Percentiles rank a stretch among this genome's conserved stretches.
Evolutionary conservation across 2,113 vertebrate genomes (phyloP).

Genomic region (Trogon surrucura): DNA sequence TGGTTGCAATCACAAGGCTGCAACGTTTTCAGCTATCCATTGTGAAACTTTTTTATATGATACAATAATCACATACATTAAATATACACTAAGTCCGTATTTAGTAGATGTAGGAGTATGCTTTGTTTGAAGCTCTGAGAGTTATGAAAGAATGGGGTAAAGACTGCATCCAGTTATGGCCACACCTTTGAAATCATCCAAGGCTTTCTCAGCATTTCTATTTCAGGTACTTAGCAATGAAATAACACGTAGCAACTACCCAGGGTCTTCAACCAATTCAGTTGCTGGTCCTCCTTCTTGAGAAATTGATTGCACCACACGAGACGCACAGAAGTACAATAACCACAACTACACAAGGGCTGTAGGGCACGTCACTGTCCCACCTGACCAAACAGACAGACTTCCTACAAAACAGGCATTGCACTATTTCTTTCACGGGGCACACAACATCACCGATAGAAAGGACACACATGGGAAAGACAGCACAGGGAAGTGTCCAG

Average conservation of each 20-base stretch:
- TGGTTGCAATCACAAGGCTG: not conserved
- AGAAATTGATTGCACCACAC: not conserved
- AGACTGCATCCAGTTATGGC: not conserved
- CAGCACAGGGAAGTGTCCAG: not conserved
- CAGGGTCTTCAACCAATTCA: not conserved
- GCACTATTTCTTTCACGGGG: not conserved
- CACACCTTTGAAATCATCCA: not conserved
- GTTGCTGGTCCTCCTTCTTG: not conserved
- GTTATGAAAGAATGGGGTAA: not conserved
- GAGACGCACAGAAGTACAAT: not conserved
- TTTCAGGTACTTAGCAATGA: not conserved
- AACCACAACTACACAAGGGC: not conserved
- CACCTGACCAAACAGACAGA: not conserved
- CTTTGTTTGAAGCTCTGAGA: not conserved
- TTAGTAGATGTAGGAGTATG: not conserved
- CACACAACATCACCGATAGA: too few species aligned
- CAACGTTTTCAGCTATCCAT: not conserved
- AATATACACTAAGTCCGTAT: not conserved
- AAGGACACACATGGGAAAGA: fast-evolving
- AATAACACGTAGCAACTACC: not conserved
- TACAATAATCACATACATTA: not conserved
- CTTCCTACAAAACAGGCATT: not conserved
- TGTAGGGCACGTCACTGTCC: not conserved
- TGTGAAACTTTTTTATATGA: not conserved
- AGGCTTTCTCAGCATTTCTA: not conserved